Conservation (phyloP, 2,888 invertebrate species). For the Phyllotreta cruciferae region DNA sequence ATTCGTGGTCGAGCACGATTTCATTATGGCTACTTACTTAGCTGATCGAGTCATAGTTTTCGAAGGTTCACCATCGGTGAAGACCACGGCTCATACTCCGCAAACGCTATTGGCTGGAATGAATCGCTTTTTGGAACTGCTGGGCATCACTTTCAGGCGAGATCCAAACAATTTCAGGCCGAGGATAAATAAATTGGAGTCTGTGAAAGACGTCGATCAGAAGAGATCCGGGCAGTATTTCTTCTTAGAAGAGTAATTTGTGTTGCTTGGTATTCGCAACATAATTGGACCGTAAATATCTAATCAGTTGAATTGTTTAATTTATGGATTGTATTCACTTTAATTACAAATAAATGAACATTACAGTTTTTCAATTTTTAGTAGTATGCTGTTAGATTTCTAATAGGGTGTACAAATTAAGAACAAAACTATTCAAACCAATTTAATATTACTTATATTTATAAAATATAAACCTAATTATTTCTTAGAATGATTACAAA, state of each 20-base stretch:
- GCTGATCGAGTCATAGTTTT: slow-evolving; percentile 99
- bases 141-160: slow-evolving; percentile 97
- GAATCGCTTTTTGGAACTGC: slow-evolving; percentile 94
- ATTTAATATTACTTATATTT: too few relatives aligned
- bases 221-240: slow-evolving; percentile 98
- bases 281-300: background rate
- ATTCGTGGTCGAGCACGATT: slow-evolving; percentile 99
- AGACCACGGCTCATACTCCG: slow-evolving; percentile 89
- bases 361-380: too few relatives aligned
- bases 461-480: too few relatives aligned
- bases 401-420: too few relatives aligned
- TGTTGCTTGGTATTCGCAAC: too few relatives aligned
- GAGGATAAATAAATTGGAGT: slow-evolving; percentile 95
- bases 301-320: too few relatives aligned
- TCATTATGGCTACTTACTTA: slow-evolving; percentile 99
- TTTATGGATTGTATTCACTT: too few relatives aligned
- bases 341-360: too few relatives aligned
- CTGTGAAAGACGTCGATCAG: slow-evolving; percentile 98
- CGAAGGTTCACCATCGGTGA: slow-evolving; percentile 90
- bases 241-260: slow-evolving; percentile 91
- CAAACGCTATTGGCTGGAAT: slow-evolving; percentile 95
- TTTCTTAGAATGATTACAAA: too few relatives aligned
- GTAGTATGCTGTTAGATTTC: too few relatives aligned
- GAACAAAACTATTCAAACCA: too few relatives aligned
- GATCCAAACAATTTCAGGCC: slow-evolving; percentile 99